phyloP scores from a whole-genome alignment of 2,797 vertebrate species.

The Eulemur albifrons region DNA sequence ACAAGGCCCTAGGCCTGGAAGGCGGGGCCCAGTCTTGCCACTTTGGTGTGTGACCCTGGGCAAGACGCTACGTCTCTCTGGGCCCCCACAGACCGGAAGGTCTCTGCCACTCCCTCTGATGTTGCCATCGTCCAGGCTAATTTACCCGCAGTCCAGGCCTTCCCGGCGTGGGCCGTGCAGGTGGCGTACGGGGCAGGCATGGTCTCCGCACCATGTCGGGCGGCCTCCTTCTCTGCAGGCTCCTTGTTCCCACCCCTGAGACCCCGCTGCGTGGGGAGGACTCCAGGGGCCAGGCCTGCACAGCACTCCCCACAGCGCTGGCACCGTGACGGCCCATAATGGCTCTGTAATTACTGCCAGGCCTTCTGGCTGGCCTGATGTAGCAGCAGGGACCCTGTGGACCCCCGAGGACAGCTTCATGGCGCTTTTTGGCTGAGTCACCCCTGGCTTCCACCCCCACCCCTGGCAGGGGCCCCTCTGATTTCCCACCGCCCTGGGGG shows the following conservation, averaged over 20 bases:
- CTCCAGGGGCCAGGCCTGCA: neutral
- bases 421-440: neutral
- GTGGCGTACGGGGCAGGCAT: neutral
- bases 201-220: neutral
- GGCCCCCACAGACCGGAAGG: neutral
- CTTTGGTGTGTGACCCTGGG: neutral
- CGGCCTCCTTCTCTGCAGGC: neutral
- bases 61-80: neutral
- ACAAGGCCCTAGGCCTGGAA: neutral
- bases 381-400: neutral
- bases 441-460: neutral
- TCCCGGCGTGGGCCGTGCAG: neutral
- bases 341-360: neutral
- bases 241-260: neutral
- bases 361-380: neutral
- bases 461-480: neutral
- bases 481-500: neutral
- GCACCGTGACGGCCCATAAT: accelerated
- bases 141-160: neutral
- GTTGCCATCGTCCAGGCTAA: neutral
- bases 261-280: neutral
- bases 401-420: neutral
- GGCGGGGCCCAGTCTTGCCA: neutral
- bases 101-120: neutral
- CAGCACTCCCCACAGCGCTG: neutral